These are phyloP conservation scores for Horisme vitalbata DNA, from an alignment of 2,888 invertebrate genomes.

Conservation along the genomic window DNA sequence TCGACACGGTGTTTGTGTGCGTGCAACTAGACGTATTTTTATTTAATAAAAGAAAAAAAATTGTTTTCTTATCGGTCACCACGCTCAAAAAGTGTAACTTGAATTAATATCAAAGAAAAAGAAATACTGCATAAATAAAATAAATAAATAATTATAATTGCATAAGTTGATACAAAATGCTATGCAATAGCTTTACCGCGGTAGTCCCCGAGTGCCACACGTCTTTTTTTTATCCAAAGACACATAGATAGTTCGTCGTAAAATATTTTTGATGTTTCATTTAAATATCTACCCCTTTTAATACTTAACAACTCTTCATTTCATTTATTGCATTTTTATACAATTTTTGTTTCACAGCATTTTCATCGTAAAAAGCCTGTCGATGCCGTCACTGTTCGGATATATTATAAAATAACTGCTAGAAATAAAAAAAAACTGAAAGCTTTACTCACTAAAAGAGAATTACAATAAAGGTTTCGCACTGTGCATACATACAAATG, in stretches of 20 bases:
- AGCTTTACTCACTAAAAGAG: slow-evolving; percentile 16
- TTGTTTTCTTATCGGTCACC: no score
- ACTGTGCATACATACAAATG: slow-evolving; percentile 21
- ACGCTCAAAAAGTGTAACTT: no score
- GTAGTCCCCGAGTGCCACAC: no score
- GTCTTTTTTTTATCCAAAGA: no score
- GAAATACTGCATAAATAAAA: no score
- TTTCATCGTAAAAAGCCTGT: slow-evolving; percentile 12
- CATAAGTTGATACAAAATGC: no score
- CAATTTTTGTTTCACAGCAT: slow-evolving; percentile 2
- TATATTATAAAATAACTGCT: slow-evolving; percentile 7
- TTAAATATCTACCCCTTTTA: slow-evolving; percentile 9
- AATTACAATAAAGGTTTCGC: slow-evolving; percentile 16
- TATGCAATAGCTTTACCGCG: no score
- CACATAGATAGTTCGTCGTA: background rate
- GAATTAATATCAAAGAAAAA: no score
- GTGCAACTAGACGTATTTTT: no score
- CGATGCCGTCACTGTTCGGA: slow-evolving; percentile 9
- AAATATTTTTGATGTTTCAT: slow-evolving; percentile 8
- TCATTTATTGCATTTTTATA: slow-evolving; percentile 13
- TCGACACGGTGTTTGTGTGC: no score
- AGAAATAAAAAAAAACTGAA: slow-evolving; percentile 9
- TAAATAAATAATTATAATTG: no score
- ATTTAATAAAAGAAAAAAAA: no score
- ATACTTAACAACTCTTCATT: background rate